Base-by-base conservation (phyloP, 2,888 invertebrate species). In the Pachymerium ferrugineum region DNA sequence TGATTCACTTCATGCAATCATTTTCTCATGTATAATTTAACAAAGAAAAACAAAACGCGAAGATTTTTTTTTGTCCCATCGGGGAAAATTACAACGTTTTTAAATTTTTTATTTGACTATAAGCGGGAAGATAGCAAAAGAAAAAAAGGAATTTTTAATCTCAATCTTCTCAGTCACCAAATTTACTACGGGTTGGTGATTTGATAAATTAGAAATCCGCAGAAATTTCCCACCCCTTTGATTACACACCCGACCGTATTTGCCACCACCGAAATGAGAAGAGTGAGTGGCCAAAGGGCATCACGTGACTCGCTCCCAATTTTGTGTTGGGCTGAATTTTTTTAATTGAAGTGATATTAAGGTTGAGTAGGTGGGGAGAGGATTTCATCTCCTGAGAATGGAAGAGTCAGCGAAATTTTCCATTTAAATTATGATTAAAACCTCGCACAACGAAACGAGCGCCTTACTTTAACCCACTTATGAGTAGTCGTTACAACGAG, bases 291-390 rank as follows among this genome's bases (percentile, higher is more conserved):
- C 47, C 47, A 47, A 47, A 47, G 47, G 47, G 47, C 47, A 47
- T 47, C 47, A 47, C 47, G 47, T 47, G 47, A 47, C 47, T 47
- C 47, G 47, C 47, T 47, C 19, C 19, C 47, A 47, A 47, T 47
- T 47, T 47, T 47, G 22, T 47, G 47, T 47, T 47, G 47, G 47
- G 47, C 47, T 47, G 47, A 47, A 47, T 47, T 47, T 47, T 47
- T 47, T 47, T 47, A 47, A 47, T 47, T 47, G 47, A 47, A 47
- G 47, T 47, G 47, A 47, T 47, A 47, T 47, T 47, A 47, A 47
- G 47, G 47, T 47, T 47, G 47, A 47, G 47, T 47, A 47, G 47
- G 47, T 47, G 47, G 47, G 47, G 47, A 47, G 47, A 47, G 47
- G 47, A 47, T 47, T 47, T 47, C 47, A 47, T 47, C 47, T 47